phyloP scores from a whole-genome alignment of 37 sponge, comb jelly and placozoan genomes.

The Beroe forskalii region DNA sequence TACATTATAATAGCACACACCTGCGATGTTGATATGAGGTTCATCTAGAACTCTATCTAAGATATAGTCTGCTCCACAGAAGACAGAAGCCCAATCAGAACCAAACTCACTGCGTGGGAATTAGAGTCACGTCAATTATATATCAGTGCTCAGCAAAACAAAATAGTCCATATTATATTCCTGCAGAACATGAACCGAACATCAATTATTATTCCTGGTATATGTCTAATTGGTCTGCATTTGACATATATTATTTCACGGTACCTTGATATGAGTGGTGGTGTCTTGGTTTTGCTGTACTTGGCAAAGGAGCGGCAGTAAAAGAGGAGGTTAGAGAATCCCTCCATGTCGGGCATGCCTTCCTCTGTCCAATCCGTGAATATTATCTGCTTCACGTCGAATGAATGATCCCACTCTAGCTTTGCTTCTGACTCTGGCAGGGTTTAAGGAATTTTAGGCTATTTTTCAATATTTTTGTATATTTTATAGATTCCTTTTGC shows the following conservation, averaged over 20 bases:
- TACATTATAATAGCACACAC: no score
- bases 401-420: neutral
- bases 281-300: neutral
- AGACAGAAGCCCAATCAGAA: slow-evolving; percentile 50
- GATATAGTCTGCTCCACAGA: slow-evolving; percentile 3
- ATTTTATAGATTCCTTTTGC: no score
- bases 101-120: slow-evolving; percentile 40
- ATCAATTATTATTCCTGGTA: no score
- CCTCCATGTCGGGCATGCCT: neutral
- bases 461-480: no score
- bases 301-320: slow-evolving; percentile 3
- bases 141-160: no score
- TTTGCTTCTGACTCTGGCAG: neutral
- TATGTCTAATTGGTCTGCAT: no score
- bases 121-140: no score
- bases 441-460: no score
- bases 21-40: slow-evolving; percentile 4
- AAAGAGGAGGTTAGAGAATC: neutral
- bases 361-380: slow-evolving; percentile 3
- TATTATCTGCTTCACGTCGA: neutral
- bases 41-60: neutral
- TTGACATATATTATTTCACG: no score
- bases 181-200: no score
- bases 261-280: neutral
- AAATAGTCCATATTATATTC: no score